A percentile compares a stretch with the other conserved stretches of the same genome.
These are phyloP conservation scores for Brachionus rubens DNA, from an alignment of 1,140 invertebrate genomes.

Conservation along the genomic window DNA sequence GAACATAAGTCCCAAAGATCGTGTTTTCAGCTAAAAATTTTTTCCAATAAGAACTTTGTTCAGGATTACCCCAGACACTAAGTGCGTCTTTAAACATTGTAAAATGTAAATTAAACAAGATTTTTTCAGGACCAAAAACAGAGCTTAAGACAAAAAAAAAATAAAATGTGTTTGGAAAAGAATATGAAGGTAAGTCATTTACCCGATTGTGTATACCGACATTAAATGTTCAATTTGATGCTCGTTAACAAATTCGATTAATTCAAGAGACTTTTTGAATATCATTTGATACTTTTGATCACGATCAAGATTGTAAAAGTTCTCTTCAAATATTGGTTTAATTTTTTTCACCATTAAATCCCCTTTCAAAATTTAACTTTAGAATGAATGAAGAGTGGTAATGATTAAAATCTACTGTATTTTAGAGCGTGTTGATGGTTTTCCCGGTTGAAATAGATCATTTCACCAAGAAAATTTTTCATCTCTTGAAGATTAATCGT, in stretches of 20 bases:
- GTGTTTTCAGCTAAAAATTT: conserved; percentile 72
- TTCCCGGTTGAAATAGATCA: not conserved
- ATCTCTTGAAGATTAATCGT: not conserved
- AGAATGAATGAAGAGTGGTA: not conserved
- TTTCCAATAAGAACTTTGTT: conserved; percentile 85
- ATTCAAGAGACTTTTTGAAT: conserved; percentile 21
- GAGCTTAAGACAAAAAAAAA: no score
- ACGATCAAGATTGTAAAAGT: conserved; percentile 41
- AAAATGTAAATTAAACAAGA: conserved; percentile 66
- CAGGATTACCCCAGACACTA: conserved; percentile 77
- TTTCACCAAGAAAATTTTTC: conserved; percentile 5
- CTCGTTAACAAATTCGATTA: conserved; percentile 7
- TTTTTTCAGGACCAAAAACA: conserved; percentile 41
- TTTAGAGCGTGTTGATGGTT: not conserved
- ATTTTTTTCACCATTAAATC: conserved; percentile 21
- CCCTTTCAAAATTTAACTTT: not conserved
- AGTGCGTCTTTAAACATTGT: conserved; percentile 87
- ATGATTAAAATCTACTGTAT: not conserved
- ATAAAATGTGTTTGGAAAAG: no score
- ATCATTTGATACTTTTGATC: conserved; percentile 37
- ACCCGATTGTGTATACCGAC: no score
- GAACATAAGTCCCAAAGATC: conserved; percentile 82
- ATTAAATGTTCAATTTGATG: not conserved
- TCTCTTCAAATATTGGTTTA: conserved; percentile 25
- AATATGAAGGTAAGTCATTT: no score